phyloP scores from a whole-genome alignment of 2,113 vertebrate species.

The Felis catus region DNA sequence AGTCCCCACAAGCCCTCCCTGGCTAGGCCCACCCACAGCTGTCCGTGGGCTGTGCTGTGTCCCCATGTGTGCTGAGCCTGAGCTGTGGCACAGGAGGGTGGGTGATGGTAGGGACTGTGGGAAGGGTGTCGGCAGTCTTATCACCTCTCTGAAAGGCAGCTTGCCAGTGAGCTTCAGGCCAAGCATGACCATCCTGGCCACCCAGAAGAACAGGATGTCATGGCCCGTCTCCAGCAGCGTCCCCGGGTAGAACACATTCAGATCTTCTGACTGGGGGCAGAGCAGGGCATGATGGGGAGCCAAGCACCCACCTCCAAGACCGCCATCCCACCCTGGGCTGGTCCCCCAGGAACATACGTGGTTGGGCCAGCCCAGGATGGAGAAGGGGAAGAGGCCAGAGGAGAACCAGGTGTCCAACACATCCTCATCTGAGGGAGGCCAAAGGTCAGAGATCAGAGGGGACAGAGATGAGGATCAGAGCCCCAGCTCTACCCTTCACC shows the following conservation, averaged over 20 bases:
- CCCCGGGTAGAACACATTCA: conserved; percentile 91
- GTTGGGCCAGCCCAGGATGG: conserved; percentile 94
- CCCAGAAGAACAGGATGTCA: conserved; percentile 96
- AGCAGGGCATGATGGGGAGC: neutral
- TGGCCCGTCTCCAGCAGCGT: conserved; percentile 93
- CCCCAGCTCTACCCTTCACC: neutral
- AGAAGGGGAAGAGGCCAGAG: conserved; percentile 94
- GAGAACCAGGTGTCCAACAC: conserved; percentile 94
- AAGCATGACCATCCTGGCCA: conserved; percentile 95
- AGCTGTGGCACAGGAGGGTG: neutral
- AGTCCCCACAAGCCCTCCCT: neutral
- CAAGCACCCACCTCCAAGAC: neutral
- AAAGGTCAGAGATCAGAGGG: neutral
- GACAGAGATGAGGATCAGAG: fast-evolving
- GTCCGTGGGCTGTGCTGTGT: neutral
- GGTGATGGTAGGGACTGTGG: neutral
- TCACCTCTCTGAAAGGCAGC: conserved; percentile 92
- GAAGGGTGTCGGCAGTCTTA: neutral
- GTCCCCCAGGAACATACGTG: conserved; percentile 78
- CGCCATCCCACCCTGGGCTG: fast-evolving
- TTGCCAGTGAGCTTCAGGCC: conserved; percentile 90
- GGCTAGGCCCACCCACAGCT: neutral
- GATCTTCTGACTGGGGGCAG: conserved; percentile 86
- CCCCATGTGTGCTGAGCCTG: neutral
- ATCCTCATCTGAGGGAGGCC: conserved; percentile 75